Percentiles rank a stretch among this genome's conserved stretches.
These are phyloP conservation scores for Trogon surrucura DNA, from an alignment of 2,113 vertebrate genomes.

Conservation along the genomic window DNA sequence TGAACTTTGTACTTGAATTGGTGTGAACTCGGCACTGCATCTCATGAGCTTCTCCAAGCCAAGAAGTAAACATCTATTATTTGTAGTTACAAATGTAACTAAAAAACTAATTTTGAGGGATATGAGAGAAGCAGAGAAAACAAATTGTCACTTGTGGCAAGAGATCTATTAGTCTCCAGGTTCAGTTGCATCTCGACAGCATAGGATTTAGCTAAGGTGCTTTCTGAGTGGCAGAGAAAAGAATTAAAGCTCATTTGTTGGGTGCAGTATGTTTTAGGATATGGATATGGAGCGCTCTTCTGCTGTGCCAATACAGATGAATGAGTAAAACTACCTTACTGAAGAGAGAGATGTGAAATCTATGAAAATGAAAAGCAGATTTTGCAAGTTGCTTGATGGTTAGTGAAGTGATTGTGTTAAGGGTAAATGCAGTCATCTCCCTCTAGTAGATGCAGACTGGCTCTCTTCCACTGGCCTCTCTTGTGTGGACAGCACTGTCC, in stretches of 20 bases:
- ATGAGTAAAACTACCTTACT: not conserved
- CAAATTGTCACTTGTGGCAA: not conserved
- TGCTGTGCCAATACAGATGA: not conserved
- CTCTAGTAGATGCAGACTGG: not conserved
- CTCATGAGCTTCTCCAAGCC: not conserved
- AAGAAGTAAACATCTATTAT: not conserved
- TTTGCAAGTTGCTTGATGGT: not conserved
- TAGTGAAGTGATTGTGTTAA: not conserved
- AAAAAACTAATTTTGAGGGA: not conserved
- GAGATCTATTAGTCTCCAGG: not conserved
- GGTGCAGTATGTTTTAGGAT: not conserved
- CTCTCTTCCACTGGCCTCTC: not conserved
- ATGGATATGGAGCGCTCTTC: not conserved
- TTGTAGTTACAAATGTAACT: not conserved
- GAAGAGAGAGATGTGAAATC: not conserved
- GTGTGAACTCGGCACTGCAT: not conserved
- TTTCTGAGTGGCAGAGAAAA: not conserved
- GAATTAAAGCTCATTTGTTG: not conserved
- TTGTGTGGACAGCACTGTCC: not conserved
- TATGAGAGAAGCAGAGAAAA: not conserved
- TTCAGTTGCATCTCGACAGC: not conserved
- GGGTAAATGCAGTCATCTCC: not conserved
- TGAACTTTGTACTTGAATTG: not conserved
- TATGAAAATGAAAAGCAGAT: not conserved
- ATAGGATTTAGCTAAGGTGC: not conserved